Conservation (phyloP, 1,140 invertebrate genomes). For the Cryptotermes secundus region DNA sequence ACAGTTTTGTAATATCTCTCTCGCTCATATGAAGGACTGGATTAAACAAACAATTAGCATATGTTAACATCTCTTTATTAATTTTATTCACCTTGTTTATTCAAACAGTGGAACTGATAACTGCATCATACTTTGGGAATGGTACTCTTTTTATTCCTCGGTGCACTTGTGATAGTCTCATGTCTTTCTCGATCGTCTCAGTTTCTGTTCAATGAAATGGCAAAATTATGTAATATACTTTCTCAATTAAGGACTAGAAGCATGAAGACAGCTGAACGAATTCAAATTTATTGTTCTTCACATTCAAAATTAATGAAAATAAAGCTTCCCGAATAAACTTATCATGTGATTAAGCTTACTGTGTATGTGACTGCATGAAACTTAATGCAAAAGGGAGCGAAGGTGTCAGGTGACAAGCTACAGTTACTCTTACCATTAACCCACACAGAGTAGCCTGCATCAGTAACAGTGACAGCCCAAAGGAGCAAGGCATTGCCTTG, state of each 20-base stretch:
- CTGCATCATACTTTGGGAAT: slow-evolving; percentile 26
- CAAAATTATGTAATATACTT: slow-evolving; percentile 21
- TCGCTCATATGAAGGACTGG: background rate
- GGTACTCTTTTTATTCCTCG: slow-evolving; percentile 29
- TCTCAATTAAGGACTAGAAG: slow-evolving; percentile 26
- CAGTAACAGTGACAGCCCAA: background rate
- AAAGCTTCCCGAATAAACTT: background rate
- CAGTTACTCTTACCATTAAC: background rate
- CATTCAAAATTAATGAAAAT: background rate
- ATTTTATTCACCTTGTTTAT: slow-evolving; percentile 24
- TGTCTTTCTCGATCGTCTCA: background rate
- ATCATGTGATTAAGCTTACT: too few relatives aligned
- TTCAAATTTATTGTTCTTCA: background rate
- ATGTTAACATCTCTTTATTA: slow-evolving; percentile 21
- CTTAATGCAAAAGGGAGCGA: background rate
- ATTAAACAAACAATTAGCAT: background rate
- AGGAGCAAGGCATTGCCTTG: background rate
- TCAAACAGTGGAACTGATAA: slow-evolving; percentile 31
- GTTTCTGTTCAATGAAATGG: slow-evolving; percentile 8
- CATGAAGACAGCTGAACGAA: slow-evolving; percentile 11
- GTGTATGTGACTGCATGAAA: background rate
- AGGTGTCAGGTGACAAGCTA: background rate
- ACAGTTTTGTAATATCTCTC: background rate
- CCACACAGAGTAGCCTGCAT: background rate
- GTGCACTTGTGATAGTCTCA: slow-evolving; percentile 8